Conservation (phyloP, 2,797 vertebrate genomes). For the Epinephelus awoara region DNA sequence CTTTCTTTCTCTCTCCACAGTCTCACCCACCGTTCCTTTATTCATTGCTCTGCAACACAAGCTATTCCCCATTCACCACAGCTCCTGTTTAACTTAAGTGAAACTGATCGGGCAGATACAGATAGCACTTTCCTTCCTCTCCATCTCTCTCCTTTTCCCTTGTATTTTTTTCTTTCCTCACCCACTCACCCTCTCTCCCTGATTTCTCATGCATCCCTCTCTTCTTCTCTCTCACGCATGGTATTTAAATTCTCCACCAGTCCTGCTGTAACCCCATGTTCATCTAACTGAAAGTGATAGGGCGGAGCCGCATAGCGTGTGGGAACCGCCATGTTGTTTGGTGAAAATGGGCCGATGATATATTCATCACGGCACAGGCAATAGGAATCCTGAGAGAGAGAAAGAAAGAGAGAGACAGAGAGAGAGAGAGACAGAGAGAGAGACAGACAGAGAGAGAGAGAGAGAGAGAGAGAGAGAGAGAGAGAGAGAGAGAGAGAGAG, state of each 20-base stretch:
- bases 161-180: constrained; percentile 34
- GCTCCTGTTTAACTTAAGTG: constrained; percentile 65
- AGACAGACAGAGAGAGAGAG: not conserved
- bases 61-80: constrained; percentile 30
- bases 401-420: not conserved
- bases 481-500: too few relatives aligned
- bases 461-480: not conserved
- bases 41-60: constrained; percentile 30
- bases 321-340: constrained; percentile 61
- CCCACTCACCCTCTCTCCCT: constrained; percentile 38
- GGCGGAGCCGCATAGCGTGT: constrained; percentile 70
- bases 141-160: constrained; percentile 28
- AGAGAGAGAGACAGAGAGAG: too few relatives aligned
- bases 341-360: constrained; percentile 70
- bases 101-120: constrained; percentile 76
- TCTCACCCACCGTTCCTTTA: not conserved
- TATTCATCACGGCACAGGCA: constrained; percentile 66
- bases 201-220: constrained; percentile 25
- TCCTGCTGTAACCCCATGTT: constrained; percentile 53
- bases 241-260: constrained; percentile 69
- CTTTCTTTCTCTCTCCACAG: not conserved
- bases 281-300: constrained; percentile 76
- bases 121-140: constrained; percentile 48
- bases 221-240: constrained; percentile 46
- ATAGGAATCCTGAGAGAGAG: constrained; percentile 16